Conservation (phyloP, 2,888 invertebrate species). For the Siphlonurus alternatus region DNA sequence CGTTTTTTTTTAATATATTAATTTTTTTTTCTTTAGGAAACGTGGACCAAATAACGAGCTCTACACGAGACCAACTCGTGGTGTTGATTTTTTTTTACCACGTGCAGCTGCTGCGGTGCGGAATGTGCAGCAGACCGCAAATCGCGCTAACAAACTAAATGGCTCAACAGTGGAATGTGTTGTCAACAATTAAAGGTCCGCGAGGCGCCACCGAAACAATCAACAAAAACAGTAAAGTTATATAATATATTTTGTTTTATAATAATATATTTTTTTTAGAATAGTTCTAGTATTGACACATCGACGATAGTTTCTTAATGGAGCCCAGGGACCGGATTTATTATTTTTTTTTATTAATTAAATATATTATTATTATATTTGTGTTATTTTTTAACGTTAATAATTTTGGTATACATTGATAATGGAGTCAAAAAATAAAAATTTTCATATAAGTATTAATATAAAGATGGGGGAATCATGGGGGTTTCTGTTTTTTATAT, state of each 20-base stretch:
- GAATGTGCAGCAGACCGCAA: background rate
- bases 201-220: background rate
- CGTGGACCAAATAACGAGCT: background rate
- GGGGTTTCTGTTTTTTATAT: background rate
- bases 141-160: background rate
- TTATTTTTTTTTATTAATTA: background rate
- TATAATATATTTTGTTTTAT: background rate
- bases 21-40: slow-evolving; percentile 12
- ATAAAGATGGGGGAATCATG: background rate
- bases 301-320: background rate
- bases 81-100: slow-evolving; percentile 15
- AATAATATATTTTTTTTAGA: background rate
- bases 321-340: background rate
- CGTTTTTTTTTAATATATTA: slow-evolving; percentile 13
- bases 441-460: background rate
- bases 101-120: background rate
- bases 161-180: slow-evolving; percentile 11
- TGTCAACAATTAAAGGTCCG: slow-evolving; percentile 8
- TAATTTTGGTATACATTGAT: background rate
- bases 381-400: background rate
- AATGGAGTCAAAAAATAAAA: background rate
- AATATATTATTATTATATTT: background rate
- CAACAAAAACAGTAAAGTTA: background rate
- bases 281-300: background rate
- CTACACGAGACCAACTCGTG: background rate